Percentiles rank a stretch among this genome's conserved stretches.
Conservation (phyloP, 2,797 vertebrate genomes). For the Pantherophis alleghaniensis region DNA sequence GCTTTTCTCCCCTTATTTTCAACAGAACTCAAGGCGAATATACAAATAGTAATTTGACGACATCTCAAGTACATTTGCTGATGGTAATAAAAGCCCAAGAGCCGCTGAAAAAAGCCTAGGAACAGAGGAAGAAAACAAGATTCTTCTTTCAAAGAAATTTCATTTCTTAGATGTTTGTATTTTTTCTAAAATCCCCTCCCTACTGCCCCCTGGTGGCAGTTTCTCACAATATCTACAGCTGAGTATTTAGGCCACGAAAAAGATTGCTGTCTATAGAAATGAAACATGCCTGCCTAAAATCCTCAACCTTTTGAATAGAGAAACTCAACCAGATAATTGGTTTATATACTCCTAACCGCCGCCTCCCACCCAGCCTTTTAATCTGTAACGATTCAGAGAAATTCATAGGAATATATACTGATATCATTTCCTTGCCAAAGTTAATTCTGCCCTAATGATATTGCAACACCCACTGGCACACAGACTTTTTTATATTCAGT, state of each 20-base stretch:
- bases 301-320: not conserved
- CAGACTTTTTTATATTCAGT: not conserved
- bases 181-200: not conserved
- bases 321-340: not conserved
- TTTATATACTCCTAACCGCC: not conserved
- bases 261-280: not conserved
- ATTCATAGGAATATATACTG: not conserved
- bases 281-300: constrained; percentile 7
- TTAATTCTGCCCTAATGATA: not conserved
- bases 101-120: not conserved
- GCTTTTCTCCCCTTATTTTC: not conserved
- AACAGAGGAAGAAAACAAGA: not conserved
- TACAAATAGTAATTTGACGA: not conserved
- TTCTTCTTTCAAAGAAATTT: constrained; percentile 6
- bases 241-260: not conserved
- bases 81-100: not conserved
- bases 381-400: not conserved
- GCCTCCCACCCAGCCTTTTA: not conserved
- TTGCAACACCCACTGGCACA: not conserved
- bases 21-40: not conserved
- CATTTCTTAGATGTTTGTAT: not conserved
- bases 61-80: constrained; percentile 1
- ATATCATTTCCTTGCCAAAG: not conserved
- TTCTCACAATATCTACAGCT: not conserved
- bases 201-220: constrained; percentile 8